phyloP scores from a whole-genome alignment of 2,113 vertebrate species.

The Sakesphorus luctuosus region DNA sequence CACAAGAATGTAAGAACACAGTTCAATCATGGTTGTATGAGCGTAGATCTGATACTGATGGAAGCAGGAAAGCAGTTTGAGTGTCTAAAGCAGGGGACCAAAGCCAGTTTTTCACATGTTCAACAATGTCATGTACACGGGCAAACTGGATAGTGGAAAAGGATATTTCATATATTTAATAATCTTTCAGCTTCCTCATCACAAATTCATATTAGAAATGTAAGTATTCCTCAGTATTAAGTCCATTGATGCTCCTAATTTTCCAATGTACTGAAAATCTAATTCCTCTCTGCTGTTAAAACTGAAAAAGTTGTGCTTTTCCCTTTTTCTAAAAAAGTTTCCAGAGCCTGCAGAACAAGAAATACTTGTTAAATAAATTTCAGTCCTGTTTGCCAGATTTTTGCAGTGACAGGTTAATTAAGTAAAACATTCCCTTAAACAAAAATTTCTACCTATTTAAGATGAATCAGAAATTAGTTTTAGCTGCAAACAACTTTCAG shows the following conservation, averaged over 20 bases:
- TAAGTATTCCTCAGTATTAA: background rate
- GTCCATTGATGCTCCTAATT: background rate
- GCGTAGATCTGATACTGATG: background rate
- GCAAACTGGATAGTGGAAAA: background rate
- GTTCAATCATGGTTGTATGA: background rate
- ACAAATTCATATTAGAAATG: background rate
- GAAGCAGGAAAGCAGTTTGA: background rate
- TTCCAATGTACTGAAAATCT: background rate
- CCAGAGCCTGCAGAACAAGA: background rate
- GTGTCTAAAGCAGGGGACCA: background rate
- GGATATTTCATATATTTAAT: background rate
- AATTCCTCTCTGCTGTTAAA: background rate
- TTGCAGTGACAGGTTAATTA: background rate
- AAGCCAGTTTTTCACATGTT: background rate
- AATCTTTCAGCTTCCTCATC: background rate
- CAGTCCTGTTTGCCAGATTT: background rate
- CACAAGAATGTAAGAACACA: background rate
- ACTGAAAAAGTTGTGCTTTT: background rate
- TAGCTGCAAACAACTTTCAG: background rate
- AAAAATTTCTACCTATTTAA: background rate
- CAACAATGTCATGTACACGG: rapidly evolving
- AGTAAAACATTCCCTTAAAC: background rate
- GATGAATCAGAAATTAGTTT: background rate
- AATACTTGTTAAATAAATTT: background rate
- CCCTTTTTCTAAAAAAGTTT: background rate